Conservation (phyloP, 2,113 vertebrate species). For the Mus spicilegus region DNA sequence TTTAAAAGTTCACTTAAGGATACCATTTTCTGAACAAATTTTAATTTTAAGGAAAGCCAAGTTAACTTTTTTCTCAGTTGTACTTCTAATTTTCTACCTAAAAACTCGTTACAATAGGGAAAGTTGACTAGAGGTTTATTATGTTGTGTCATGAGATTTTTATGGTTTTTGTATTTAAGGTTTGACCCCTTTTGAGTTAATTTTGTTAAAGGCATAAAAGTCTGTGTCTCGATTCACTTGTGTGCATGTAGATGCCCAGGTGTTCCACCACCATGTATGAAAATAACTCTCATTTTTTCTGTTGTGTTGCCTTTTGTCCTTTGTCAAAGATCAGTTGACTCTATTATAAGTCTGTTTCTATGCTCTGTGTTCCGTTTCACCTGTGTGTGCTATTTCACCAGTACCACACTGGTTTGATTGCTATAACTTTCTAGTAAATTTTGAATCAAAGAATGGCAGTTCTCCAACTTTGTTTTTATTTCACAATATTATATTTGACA, state of each 20-base stretch:
- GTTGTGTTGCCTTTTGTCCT: constrained; percentile 24
- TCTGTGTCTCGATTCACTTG: not conserved
- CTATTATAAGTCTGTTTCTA: not conserved
- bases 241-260: not conserved
- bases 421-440: constrained; percentile 35
- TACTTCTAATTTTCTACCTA: constrained; percentile 25
- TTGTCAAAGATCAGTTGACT: constrained; percentile 7
- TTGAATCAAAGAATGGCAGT: not conserved
- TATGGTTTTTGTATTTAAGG: constrained; percentile 28
- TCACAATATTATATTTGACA: constrained; percentile 18
- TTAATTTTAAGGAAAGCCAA: not conserved
- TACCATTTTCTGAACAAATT: not conserved
- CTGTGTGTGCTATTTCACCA: constrained; percentile 15
- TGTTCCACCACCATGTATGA: not conserved
- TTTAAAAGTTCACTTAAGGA: not conserved
- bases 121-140: constrained; percentile 17
- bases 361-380: not conserved
- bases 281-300: not conserved
- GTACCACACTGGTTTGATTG: constrained; percentile 2
- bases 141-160: not conserved
- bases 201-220: not conserved
- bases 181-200: constrained; percentile 46
- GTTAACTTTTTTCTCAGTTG: not conserved
- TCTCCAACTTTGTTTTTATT: constrained; percentile 46
- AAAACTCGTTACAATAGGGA: constrained; percentile 1